Evolutionary conservation across 2,113 vertebrate genomes (phyloP).

Genomic region (Cariama cristata): DNA sequence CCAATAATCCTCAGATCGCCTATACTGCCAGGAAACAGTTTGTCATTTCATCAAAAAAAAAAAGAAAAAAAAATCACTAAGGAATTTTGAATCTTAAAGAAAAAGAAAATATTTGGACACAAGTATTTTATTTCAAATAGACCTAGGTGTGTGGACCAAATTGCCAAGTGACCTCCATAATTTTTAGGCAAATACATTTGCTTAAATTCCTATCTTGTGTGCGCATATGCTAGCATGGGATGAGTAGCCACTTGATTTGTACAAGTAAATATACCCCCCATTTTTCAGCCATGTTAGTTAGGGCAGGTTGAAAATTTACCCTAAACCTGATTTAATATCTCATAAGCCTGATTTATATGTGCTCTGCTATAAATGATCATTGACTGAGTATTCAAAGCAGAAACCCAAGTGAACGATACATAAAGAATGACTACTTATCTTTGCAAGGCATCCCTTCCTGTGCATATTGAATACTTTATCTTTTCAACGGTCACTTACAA

Average conservation of each 20-base stretch:
- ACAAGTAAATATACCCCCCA: neutral
- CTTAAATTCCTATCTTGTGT: neutral
- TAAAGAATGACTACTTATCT: neutral
- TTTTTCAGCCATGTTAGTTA: neutral
- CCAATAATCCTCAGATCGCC: neutral
- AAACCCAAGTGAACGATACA: neutral
- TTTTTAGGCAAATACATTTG: neutral
- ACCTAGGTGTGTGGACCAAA: neutral
- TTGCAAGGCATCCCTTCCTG: neutral
- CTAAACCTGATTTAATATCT: neutral
- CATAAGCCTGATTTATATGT: neutral
- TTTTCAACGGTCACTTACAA: neutral
- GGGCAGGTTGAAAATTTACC: neutral
- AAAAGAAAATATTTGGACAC: neutral
- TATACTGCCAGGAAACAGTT: neutral
- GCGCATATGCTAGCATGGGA: rapidly evolving
- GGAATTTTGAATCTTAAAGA: neutral
- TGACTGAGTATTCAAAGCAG: neutral
- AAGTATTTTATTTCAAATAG: neutral
- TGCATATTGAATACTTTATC: neutral
- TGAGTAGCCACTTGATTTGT: neutral
- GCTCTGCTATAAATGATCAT: neutral
- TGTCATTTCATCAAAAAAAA: neutral
- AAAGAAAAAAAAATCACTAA: neutral
- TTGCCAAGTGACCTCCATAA: neutral